Base-by-base conservation (phyloP, 2,113 vertebrate genomes). In the Xiphophorus couchianus region DNA sequence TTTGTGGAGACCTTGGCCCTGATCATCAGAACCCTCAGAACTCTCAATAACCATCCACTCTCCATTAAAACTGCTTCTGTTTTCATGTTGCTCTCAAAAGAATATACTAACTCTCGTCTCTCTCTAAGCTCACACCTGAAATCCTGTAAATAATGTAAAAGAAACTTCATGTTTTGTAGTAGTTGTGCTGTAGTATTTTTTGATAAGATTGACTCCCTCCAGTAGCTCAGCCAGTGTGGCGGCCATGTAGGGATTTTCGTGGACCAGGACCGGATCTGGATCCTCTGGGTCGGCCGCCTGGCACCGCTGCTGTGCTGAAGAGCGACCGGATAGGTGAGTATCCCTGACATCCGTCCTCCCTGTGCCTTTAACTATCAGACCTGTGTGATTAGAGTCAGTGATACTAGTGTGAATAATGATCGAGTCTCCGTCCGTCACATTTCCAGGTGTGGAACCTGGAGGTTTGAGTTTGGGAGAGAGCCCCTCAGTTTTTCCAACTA, bases 1-100 rank as follows among this genome's bases (percentile, higher is more conserved):
- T 17, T 6, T 91, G 73, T 90, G 90, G 89, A 90, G 90, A 63
- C 90, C 88, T 0, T 93, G 90, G 86, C 86, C 87, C 31, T 92
- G 81, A 88, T 60, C 31, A 4, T 6, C 51, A 62, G 4, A 17
- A 31, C 30, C 7, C 27, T 11, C 42, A 39, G 31, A 81, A 11
- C 73, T 25, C 62, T 69, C 4, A 70, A 35, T 51, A 39, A 77
- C 62, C 64, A 31, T 69, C 15, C 30, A 19, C 42, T 28, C 17
- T 73, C 44, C 1, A 73, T 66, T 62, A 35, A 65, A 44, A 14
- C 33, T 58, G 25, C 48, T 60, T 17, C 27, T 37, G 48, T 48
- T 12, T 42, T 15, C 61, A 6, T 68, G 1, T 60, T 51, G 31
- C 71, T 33, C 14, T 64, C 44, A 35, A 63, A 51, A 61, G 25